phyloP scores from a whole-genome alignment of 2,888 invertebrate species.

The Adineta ricciae region DNA sequence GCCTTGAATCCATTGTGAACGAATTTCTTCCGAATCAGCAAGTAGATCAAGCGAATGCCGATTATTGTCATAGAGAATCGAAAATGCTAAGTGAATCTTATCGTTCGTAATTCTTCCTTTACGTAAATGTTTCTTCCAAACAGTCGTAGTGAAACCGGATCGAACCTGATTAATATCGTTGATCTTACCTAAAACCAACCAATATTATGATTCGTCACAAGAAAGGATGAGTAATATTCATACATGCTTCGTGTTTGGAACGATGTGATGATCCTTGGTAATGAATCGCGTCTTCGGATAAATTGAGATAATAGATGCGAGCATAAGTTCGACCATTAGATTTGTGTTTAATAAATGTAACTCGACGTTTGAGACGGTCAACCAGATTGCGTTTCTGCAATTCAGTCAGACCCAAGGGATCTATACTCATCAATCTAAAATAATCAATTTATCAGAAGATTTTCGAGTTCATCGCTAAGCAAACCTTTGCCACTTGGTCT shows the following conservation, averaged over 20 bases:
- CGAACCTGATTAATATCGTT: neutral
- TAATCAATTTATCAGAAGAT: neutral
- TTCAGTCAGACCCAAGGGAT: neutral
- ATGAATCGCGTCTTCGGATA: neutral
- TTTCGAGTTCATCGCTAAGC: neutral
- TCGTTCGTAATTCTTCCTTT: neutral
- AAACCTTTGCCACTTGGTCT: neutral
- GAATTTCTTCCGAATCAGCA: slow-evolving; percentile 38
- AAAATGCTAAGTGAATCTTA: neutral
- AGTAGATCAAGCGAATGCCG: slow-evolving; percentile 44
- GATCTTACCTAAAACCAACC: neutral
- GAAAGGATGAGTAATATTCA: too few species aligned
- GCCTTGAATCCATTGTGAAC: slow-evolving; percentile 44
- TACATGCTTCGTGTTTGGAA: neutral
- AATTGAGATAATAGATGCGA: neutral
- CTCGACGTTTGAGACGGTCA: neutral
- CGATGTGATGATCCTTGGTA: neutral
- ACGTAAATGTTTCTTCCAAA: neutral
- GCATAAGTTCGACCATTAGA: neutral
- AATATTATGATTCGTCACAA: too few species aligned
- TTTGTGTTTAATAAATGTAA: neutral
- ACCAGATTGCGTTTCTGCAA: neutral
- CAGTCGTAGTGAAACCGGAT: neutral
- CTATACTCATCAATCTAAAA: neutral
- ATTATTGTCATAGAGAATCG: slow-evolving; percentile 36